A percentile compares a stretch with the other conserved stretches of the same genome.
phyloP scores from a whole-genome alignment of 1,140 invertebrate species.

The Drosophila busckii region DNA sequence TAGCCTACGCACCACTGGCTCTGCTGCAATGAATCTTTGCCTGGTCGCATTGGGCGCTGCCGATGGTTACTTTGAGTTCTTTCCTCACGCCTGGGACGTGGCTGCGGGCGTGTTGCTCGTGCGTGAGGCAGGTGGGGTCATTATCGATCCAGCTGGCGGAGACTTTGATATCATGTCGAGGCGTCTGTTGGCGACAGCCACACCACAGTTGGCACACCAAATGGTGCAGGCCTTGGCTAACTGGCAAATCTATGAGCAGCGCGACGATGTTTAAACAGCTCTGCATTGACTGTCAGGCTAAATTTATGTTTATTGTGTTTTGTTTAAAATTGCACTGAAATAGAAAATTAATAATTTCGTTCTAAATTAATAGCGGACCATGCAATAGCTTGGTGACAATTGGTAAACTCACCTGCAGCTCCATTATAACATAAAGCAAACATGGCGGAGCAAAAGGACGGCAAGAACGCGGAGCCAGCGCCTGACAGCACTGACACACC shows the following conservation, averaged over 20 bases:
- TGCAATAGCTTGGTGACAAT: conserved; percentile 38
- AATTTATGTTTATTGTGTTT: background rate
- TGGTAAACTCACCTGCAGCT: background rate
- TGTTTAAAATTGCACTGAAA: background rate
- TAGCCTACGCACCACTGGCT: conserved; percentile 89
- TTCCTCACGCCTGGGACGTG: conserved; percentile 93
- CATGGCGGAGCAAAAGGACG: conserved; percentile 26
- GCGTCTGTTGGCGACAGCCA: conserved; percentile 87
- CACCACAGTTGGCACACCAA: conserved; percentile 85
- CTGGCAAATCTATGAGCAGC: conserved; percentile 6
- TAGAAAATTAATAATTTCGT: conserved; percentile 14
- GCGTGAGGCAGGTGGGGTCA: conserved; percentile 93
- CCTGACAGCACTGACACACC: conserved; percentile 33
- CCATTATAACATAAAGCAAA: background rate
- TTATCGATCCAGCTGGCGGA: conserved; percentile 91
- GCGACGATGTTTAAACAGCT: conserved; percentile 3
- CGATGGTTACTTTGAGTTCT: conserved; percentile 93
- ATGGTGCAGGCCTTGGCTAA: conserved; percentile 80
- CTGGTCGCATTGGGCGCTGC: conserved; percentile 91
- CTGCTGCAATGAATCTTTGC: conserved; percentile 94
- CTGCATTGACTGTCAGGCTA: background rate
- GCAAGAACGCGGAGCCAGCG: background rate
- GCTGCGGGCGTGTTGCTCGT: conserved; percentile 92
- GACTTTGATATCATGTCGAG: conserved; percentile 88
- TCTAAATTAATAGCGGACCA: conserved; percentile 5